Evolutionary conservation across 2,888 invertebrate species (phyloP).

Genomic region (Nephrotoma guestfalica): DNA sequence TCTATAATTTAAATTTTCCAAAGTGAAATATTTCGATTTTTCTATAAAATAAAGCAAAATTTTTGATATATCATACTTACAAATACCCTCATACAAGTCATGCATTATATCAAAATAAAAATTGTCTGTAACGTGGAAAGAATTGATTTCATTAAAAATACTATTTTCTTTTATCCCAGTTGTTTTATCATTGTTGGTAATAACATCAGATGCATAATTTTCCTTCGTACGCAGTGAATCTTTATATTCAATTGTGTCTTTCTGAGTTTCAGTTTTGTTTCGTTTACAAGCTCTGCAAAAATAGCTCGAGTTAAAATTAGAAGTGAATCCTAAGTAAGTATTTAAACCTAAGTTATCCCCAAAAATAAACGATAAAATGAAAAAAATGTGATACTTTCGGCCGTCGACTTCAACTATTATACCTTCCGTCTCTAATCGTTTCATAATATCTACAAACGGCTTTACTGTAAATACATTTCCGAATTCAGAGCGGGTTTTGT

Average conservation of each 20-base stretch:
- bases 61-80: background rate
- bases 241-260: background rate
- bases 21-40: conserved; percentile 7
- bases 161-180: background rate
- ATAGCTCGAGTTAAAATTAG: background rate
- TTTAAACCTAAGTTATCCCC: background rate
- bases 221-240: background rate
- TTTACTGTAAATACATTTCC: conserved; percentile 7
- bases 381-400: background rate
- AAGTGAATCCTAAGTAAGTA: background rate
- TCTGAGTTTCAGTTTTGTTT: background rate
- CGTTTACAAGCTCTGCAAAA: background rate
- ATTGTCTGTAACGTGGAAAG: background rate
- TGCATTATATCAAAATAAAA: conserved; percentile 4
- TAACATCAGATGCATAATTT: background rate
- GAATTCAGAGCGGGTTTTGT: conserved; percentile 7
- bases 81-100: conserved; percentile 5
- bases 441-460: conserved; percentile 7
- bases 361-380: background rate
- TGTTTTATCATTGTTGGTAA: background rate
- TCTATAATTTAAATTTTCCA: conserved; percentile 9
- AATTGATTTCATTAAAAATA: background rate
- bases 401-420: background rate
- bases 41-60: conserved; percentile 6
- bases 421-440: conserved; percentile 6